These are phyloP conservation scores for Drosophila asahinai DNA, from an alignment of 1,140 invertebrate genomes.

Conservation along the genomic window DNA sequence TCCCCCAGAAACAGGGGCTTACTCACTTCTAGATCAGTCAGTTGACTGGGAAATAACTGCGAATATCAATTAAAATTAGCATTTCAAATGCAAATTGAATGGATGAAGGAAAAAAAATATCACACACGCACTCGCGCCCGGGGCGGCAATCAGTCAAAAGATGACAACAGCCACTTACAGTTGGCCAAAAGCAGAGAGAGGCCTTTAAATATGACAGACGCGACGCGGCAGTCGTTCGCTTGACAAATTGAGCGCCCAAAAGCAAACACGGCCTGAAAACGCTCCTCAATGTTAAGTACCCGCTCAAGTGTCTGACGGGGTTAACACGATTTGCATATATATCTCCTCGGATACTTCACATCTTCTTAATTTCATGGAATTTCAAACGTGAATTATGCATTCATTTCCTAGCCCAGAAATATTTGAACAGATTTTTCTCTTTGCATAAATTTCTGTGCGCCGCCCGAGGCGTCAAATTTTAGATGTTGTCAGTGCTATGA, in stretches of 20 bases:
- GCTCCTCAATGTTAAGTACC: constrained; percentile 27
- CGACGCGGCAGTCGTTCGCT: background rate
- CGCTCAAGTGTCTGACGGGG: constrained; percentile 8
- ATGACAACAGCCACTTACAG: constrained; percentile 56
- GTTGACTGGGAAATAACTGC: constrained; percentile 3
- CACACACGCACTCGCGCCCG: constrained; percentile 44
- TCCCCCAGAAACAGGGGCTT: background rate
- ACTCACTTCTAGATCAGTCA: background rate
- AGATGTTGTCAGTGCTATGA: background rate
- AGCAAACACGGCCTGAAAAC: constrained; percentile 30
- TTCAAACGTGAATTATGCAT: constrained; percentile 29
- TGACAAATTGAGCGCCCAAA: constrained; percentile 41
- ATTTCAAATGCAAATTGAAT: constrained; percentile 55
- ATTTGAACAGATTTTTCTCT: constrained; percentile 15
- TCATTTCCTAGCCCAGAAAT: constrained; percentile 11
- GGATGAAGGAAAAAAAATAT: constrained; percentile 25
- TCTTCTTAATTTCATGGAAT: constrained; percentile 32
- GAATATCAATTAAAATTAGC: constrained; percentile 33
- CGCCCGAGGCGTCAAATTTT: background rate
- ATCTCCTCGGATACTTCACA: constrained; percentile 6
- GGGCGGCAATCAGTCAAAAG: constrained; percentile 68
- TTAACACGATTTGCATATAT: constrained; percentile 53
- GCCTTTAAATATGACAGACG: constrained; percentile 50
- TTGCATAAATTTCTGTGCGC: constrained; percentile 5
- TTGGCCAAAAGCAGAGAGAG: constrained; percentile 23